Base-by-base conservation (phyloP, 2,113 vertebrate genomes). In the Odobenus rosmarus region DNA sequence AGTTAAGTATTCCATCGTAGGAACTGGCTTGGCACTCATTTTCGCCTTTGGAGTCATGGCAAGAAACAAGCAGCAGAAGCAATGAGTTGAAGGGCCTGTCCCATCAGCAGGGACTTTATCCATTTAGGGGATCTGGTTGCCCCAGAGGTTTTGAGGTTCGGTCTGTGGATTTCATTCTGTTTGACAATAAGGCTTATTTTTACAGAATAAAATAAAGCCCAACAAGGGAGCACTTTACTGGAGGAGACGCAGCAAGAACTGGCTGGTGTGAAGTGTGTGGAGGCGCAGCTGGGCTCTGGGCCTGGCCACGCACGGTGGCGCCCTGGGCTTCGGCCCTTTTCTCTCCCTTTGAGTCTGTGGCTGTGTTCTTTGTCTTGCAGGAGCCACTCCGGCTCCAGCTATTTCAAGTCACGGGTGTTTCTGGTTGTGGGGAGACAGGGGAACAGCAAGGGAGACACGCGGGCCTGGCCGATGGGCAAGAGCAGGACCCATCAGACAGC, bases 61-160 rank as follows among this genome's bases (percentile, higher is more conserved):
- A 61, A 97, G 95, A 93, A 98, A 90, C 93, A 97, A 51, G 87
- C 80, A 72, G 16, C 98, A 98, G 57, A 98, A 98, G 61, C 98
- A 98, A 76, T 98, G 86, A 93, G 8, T 16, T 9, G 31, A 62
- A 79, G 59, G 26, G 67, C n/a, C 59, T 12, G 14, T 28, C 53
- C 23, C 3, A 2, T 39, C 59, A 16, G 33, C 59, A 28, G 3
- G 89, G 42, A 64, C 51, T 23, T 80, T 86, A 33, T 28, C 55
- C 14, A 18, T 21, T 24, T 12, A 61, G 16, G 51, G 71, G 82
- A 6, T 76, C 71, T 93, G 31, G 11, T 88, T 96, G 82, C 55
- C 85, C 93, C 83, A 36, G 82, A n/a, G 64, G 19, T 46, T 39
- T 80, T 67, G 61, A 33, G 76, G 14, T 91, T 93, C 95, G 69